phyloP scores from a whole-genome alignment of 2,797 vertebrate species.

The Chelonia mydas region DNA sequence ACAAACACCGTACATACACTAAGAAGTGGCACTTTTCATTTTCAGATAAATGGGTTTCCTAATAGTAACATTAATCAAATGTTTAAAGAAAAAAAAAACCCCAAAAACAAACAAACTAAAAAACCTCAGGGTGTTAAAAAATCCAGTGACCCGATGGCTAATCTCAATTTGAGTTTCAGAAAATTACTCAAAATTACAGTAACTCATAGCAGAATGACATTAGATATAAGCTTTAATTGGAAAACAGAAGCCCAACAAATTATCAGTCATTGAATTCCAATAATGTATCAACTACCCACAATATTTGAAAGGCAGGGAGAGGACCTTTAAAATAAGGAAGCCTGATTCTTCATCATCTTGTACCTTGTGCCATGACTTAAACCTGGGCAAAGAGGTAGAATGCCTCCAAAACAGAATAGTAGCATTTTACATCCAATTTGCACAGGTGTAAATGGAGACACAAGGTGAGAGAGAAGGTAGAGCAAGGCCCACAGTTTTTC shows the following conservation, averaged over 20 bases:
- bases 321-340: neutral
- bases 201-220: slow-evolving; percentile 25
- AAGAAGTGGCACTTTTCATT: slow-evolving; percentile 28
- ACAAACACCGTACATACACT: slow-evolving; percentile 8
- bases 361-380: neutral
- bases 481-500: neutral
- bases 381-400: neutral
- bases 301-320: neutral
- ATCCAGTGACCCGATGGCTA: slow-evolving; percentile 53
- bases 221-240: slow-evolving; percentile 27
- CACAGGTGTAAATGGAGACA: neutral
- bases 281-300: neutral
- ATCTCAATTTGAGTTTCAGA: slow-evolving; percentile 54
- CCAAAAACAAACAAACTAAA: slow-evolving; percentile 11
- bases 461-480: neutral
- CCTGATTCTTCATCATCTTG: neutral
- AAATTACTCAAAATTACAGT: slow-evolving; percentile 55
- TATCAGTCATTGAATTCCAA: neutral
- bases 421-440: neutral
- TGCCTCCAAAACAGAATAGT: neutral
- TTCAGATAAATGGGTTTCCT: slow-evolving; percentile 51
- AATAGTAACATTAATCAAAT: slow-evolving; percentile 55
- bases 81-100: slow-evolving; percentile 42
- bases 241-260: slow-evolving; percentile 9
- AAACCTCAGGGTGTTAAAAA: slow-evolving; percentile 51